Percentiles rank a stretch among this genome's conserved stretches.
Evolutionary conservation across 1,140 invertebrate species (phyloP).

Genomic region (Brachionus manjavacas): DNA sequence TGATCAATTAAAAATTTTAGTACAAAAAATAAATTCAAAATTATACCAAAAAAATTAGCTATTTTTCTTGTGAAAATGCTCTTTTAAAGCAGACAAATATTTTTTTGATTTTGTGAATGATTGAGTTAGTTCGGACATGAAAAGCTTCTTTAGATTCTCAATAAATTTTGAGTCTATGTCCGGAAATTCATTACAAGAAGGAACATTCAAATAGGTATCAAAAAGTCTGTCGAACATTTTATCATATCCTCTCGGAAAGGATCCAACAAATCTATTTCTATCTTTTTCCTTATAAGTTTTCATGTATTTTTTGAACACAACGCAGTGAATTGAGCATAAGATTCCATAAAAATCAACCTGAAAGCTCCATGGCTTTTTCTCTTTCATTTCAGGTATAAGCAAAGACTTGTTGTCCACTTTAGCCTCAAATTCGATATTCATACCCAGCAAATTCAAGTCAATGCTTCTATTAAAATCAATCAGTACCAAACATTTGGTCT

Average conservation of each 20-base stretch:
- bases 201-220: slow-evolving; percentile 37
- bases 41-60: neutral
- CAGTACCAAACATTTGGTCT: slow-evolving; percentile 29
- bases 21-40: neutral
- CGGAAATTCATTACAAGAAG: slow-evolving; percentile 24
- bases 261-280: slow-evolving; percentile 15
- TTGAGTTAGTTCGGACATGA: neutral
- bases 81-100: slow-evolving; percentile 10
- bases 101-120: slow-evolving; percentile 8
- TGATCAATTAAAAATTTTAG: neutral
- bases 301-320: slow-evolving; percentile 37
- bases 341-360: slow-evolving; percentile 41
- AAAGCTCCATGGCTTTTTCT: slow-evolving; percentile 32
- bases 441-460: slow-evolving; percentile 3
- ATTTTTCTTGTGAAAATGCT: slow-evolving; percentile 17
- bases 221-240: slow-evolving; percentile 18
- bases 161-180: slow-evolving; percentile 26
- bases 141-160: neutral
- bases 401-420: slow-evolving; percentile 37
- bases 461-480: slow-evolving; percentile 40
- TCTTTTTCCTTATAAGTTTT: slow-evolving; percentile 39
- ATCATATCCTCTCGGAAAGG: slow-evolving; percentile 30
- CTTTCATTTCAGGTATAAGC: slow-evolving; percentile 24
- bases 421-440: slow-evolving; percentile 25
- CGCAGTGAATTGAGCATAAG: slow-evolving; percentile 36